These are phyloP conservation scores for Enteromius viviparus DNA, from an alignment of 2,797 vertebrate species.

Conservation along the genomic window DNA sequence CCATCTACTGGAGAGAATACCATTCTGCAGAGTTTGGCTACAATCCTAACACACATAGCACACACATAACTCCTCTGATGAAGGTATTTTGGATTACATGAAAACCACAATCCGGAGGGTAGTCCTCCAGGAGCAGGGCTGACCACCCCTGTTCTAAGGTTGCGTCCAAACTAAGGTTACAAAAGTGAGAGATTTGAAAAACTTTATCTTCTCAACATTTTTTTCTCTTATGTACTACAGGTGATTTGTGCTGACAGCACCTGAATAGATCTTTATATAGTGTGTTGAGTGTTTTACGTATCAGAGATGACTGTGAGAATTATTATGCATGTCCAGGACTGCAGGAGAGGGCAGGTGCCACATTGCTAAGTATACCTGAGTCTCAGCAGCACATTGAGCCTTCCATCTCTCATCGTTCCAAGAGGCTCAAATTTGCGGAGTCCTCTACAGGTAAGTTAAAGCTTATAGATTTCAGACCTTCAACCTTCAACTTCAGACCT, in stretches of 20 bases:
- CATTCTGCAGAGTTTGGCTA: neutral
- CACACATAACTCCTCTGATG: neutral
- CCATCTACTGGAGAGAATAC: neutral
- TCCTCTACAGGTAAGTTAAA: slow-evolving; percentile 40
- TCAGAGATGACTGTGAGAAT: slow-evolving; percentile 6
- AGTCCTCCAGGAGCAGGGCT: neutral
- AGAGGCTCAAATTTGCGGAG: slow-evolving; percentile 68
- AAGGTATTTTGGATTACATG: neutral
- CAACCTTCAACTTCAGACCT: neutral
- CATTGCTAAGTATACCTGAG: slow-evolving; percentile 49
- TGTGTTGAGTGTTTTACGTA: neutral
- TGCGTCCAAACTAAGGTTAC: neutral
- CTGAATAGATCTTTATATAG: neutral
- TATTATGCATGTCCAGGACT: slow-evolving; percentile 56
- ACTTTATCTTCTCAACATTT: neutral
- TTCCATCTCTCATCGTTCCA: slow-evolving; percentile 59
- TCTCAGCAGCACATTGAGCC: slow-evolving; percentile 59
- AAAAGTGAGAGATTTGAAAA: neutral
- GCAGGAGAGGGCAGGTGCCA: slow-evolving; percentile 41
- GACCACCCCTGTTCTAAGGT: neutral
- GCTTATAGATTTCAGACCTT: neutral
- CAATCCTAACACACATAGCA: neutral
- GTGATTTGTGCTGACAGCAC: neutral
- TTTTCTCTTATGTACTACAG: neutral
- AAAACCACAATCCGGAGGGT: neutral